phyloP scores from a whole-genome alignment of 37 sponge, comb jelly and placozoan genomes.

The Spongilla lacustris region DNA sequence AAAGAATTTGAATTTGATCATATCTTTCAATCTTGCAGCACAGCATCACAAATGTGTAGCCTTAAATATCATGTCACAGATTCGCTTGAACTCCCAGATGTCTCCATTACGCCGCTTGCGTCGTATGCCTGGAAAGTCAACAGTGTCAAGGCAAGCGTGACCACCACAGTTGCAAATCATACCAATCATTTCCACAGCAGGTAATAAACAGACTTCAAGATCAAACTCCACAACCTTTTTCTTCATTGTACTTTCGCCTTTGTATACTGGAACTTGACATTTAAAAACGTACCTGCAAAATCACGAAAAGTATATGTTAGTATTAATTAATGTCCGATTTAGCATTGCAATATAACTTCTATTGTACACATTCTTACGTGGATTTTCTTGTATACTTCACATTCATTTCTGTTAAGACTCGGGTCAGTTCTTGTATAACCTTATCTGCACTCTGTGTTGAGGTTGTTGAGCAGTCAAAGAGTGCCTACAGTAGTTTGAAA shows the following conservation, averaged over 20 bases:
- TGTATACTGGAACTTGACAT: slow-evolving; percentile 25
- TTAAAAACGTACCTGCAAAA: slow-evolving; percentile 14
- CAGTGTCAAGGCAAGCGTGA: background rate
- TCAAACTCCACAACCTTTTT: slow-evolving; percentile 65
- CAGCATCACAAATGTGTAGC: slow-evolving; percentile 66
- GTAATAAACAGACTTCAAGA: slow-evolving; percentile 87
- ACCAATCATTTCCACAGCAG: slow-evolving; percentile 85
- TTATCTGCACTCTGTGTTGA: background rate
- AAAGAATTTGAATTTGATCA: background rate
- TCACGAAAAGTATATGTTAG: too few relatives aligned
- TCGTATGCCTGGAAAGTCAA: slow-evolving; percentile 65
- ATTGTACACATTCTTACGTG: too few relatives aligned
- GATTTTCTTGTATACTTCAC: background rate
- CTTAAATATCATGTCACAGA: slow-evolving; percentile 83
- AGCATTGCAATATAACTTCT: too few relatives aligned
- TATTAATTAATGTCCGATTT: too few relatives aligned
- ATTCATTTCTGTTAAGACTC: background rate
- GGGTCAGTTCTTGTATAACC: background rate
- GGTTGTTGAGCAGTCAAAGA: background rate
- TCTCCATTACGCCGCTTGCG: slow-evolving; percentile 91
- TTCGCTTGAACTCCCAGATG: slow-evolving; percentile 83
- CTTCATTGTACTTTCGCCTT: background rate
- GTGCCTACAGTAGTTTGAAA: background rate
- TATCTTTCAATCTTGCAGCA: background rate
- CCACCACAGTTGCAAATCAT: background rate